These are phyloP conservation scores for Diorhabda elongata DNA, from an alignment of 1,140 invertebrate species.

Conservation along the genomic window DNA sequence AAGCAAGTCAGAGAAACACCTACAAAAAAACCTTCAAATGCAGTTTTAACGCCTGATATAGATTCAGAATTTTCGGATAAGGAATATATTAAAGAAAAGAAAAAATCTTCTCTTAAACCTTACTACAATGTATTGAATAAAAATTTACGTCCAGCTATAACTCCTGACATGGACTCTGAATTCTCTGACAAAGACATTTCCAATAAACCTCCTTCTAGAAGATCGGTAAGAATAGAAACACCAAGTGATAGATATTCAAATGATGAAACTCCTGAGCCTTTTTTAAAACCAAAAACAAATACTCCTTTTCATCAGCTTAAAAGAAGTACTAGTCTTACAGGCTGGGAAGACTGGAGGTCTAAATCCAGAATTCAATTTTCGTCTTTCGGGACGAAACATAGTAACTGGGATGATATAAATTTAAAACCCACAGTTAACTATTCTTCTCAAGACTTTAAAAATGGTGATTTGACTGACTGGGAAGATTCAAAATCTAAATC, in stretches of 20 bases:
- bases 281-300: slow-evolving; percentile 31
- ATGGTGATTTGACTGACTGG: neutral
- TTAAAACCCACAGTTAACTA: neutral
- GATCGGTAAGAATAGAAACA: slow-evolving; percentile 45
- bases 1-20: slow-evolving; percentile 33
- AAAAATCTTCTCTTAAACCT: neutral
- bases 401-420: neutral
- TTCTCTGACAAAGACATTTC: slow-evolving; percentile 36
- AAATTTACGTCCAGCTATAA: slow-evolving; percentile 19
- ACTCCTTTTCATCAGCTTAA: slow-evolving; percentile 15
- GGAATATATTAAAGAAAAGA: neutral
- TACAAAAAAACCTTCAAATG: slow-evolving; percentile 7
- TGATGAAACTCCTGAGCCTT: slow-evolving; percentile 20
- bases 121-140: slow-evolving; percentile 22
- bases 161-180: slow-evolving; percentile 33
- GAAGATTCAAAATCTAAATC: neutral
- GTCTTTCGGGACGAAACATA: neutral
- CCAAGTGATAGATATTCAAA: slow-evolving; percentile 34
- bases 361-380: neutral
- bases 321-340: neutral
- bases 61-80: neutral
- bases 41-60: neutral
- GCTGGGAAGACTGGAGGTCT: neutral
- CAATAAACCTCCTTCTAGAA: slow-evolving; percentile 41
- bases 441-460: slow-evolving; percentile 3